Percentiles rank a stretch among this genome's conserved stretches.
Conservation (phyloP, 2,888 invertebrate genomes). For the Cryptocheilus praepositus region DNA sequence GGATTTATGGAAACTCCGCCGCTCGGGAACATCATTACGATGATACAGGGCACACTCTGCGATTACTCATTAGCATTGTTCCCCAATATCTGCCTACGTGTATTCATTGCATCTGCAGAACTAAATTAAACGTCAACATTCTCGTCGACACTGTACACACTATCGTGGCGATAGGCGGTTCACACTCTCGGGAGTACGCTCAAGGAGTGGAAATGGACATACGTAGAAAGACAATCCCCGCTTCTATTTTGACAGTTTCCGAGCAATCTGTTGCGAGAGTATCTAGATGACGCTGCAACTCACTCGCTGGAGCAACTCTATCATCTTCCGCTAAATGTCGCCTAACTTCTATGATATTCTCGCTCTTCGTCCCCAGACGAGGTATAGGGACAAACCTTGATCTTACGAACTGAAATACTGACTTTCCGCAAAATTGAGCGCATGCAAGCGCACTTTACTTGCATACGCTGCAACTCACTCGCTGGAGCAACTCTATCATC, state of each 20-base stretch:
- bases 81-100: conserved; percentile 14
- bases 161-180: not conserved
- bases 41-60: conserved; percentile 13
- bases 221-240: conserved; percentile 1
- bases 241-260: not conserved
- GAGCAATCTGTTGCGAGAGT: not conserved
- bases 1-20: conserved; percentile 25
- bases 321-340: no score
- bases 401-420: no score
- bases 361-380: no score
- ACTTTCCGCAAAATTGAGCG: no score
- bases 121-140: conserved; percentile 54
- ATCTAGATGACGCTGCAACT: conserved; percentile 5
- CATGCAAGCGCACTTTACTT: no score
- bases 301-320: no score
- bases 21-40: conserved; percentile 26
- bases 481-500: no score
- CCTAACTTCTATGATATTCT: no score
- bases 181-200: not conserved
- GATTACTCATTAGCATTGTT: conserved; percentile 36
- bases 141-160: conserved; percentile 34
- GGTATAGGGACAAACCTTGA: no score
- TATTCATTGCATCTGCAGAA: conserved; percentile 25
- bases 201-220: not conserved
- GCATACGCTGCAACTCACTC: no score